A percentile compares a stretch with the other conserved stretches of the same genome.
These are phyloP conservation scores for Hippocampus kuda DNA, from an alignment of 2,797 vertebrate species.

Conservation along the genomic window DNA sequence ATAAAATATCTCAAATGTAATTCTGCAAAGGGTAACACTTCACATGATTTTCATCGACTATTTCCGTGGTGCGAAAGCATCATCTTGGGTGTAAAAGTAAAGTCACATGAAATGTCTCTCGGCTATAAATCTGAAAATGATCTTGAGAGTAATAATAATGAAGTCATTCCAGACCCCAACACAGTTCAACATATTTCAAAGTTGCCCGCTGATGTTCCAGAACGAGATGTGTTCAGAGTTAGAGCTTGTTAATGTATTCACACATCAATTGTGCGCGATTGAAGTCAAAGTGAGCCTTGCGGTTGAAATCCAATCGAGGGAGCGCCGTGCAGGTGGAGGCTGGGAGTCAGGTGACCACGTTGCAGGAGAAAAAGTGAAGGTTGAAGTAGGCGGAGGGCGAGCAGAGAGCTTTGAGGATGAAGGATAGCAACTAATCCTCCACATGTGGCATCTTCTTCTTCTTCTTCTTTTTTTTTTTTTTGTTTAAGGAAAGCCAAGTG, in stretches of 20 bases:
- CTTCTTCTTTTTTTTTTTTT: slow-evolving; percentile 25
- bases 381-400: slow-evolving; percentile 50
- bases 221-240: background rate
- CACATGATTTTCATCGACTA: too few relatives aligned
- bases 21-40: too few relatives aligned
- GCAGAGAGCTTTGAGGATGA: slow-evolving; percentile 70
- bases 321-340: background rate
- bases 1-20: too few relatives aligned
- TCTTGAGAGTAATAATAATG: background rate
- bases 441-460: slow-evolving; percentile 64
- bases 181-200: background rate
- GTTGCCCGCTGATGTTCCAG: background rate
- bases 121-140: background rate
- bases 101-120: background rate
- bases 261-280: background rate
- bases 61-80: too few relatives aligned
- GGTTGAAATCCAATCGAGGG: background rate
- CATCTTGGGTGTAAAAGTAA: background rate
- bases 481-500: slow-evolving; percentile 72
- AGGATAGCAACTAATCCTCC: slow-evolving; percentile 75
- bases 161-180: background rate
- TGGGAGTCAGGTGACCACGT: background rate
- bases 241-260: background rate
- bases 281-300: background rate
- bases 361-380: slow-evolving; percentile 2